These are phyloP conservation scores for Rhinichthys osculus DNA, from an alignment of 2,797 vertebrate species.

Conservation along the genomic window DNA sequence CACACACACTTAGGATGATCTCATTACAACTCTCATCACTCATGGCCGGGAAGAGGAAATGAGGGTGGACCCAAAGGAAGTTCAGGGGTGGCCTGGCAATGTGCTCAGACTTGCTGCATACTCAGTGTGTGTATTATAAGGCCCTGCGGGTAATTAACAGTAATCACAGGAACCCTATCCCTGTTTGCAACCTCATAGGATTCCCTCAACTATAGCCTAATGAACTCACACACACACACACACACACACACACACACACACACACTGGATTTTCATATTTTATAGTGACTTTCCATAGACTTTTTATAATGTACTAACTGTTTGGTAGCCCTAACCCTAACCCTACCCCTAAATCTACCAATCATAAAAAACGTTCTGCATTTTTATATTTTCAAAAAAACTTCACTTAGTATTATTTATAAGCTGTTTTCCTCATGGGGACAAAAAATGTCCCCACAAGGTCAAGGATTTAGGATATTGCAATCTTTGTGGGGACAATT, in stretches of 20 bases:
- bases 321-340: too few species aligned
- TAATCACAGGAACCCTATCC: constrained; percentile 63
- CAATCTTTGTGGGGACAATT: not conserved
- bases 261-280: not conserved
- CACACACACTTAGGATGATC: constrained; percentile 45
- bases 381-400: not conserved
- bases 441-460: not conserved
- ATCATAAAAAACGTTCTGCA: too few species aligned
- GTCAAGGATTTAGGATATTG: not conserved
- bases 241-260: not conserved
- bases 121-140: constrained; percentile 57
- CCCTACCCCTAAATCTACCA: too few species aligned
- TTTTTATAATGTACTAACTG: too few species aligned
- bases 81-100: constrained; percentile 60
- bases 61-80: constrained; percentile 63
- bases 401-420: not conserved
- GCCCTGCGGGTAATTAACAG: constrained; percentile 62
- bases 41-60: constrained; percentile 60
- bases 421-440: not conserved
- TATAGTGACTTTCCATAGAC: too few species aligned
- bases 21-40: constrained; percentile 63
- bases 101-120: constrained; percentile 29
- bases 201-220: constrained; percentile 53
- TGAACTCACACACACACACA: too few species aligned
- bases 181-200: constrained; percentile 56